A percentile compares a stretch with the other conserved stretches of the same genome.
Conservation (phyloP, 2,888 invertebrate genomes). For the Mayetiola destructor region DNA sequence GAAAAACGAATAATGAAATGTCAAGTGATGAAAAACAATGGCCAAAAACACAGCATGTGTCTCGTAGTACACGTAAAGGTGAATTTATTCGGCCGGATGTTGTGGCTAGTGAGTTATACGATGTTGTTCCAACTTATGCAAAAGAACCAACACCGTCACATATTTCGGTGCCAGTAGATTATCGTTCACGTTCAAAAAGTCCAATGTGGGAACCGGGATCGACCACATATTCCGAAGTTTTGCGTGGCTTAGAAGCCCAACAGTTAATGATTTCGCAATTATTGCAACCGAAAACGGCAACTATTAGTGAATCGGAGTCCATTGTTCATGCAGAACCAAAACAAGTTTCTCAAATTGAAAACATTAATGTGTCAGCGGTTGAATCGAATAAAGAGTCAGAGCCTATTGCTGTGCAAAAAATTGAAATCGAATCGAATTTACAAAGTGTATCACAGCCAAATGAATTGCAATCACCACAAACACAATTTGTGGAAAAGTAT, state of each 20-base stretch:
- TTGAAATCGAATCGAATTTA: neutral
- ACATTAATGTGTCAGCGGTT: too few species aligned
- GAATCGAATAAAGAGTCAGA: neutral
- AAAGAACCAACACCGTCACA: constrained; percentile 1
- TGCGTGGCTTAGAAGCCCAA: constrained; percentile 42
- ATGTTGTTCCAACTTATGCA: too few species aligned
- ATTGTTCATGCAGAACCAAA: too few species aligned
- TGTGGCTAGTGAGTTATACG: too few species aligned
- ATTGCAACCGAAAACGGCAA: neutral
- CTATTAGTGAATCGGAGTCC: too few species aligned
- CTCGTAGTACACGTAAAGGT: too few species aligned
- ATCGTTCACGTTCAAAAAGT: constrained; percentile 45
- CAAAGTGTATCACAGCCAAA: neutral
- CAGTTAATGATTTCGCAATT: neutral
- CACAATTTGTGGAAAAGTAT: too few species aligned
- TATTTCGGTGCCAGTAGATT: constrained; percentile 24
- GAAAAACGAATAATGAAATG: neutral
- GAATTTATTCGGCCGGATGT: too few species aligned
- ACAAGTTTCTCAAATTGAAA: too few species aligned
- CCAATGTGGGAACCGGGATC: constrained; percentile 61
- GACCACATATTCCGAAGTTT: constrained; percentile 65
- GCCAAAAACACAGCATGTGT: too few species aligned
- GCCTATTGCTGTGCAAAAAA: neutral
- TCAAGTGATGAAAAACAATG: neutral
- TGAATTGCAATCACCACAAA: neutral